Percentiles rank a stretch among this genome's conserved stretches.
Conservation (phyloP, 2,797 vertebrate genomes). For the Meda fulgida region DNA sequence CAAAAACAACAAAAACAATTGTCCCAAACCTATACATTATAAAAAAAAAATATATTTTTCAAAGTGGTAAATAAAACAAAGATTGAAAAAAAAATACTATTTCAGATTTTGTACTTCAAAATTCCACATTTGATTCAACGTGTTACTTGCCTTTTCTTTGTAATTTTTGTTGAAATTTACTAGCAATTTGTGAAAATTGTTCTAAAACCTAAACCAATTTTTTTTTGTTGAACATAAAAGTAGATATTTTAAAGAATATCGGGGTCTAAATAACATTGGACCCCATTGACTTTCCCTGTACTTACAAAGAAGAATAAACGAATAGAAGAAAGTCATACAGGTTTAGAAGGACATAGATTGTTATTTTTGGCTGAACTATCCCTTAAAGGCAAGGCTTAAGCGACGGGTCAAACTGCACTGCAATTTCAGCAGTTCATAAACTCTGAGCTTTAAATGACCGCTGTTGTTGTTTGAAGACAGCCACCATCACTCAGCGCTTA, state of each 20-base stretch:
- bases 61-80: neutral
- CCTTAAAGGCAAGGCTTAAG: neutral
- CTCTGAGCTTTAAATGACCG: constrained; percentile 70
- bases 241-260: neutral
- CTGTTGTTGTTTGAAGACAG: constrained; percentile 71
- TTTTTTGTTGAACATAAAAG: neutral
- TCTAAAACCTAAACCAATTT: neutral
- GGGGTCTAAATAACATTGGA: neutral
- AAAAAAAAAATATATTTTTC: no score
- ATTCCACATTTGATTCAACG: neutral
- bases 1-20: neutral
- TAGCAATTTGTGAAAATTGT: neutral
- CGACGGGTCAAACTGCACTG: neutral
- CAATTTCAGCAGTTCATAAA: neutral
- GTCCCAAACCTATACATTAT: neutral
- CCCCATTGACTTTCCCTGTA: neutral
- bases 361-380: neutral
- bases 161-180: neutral
- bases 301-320: neutral
- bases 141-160: neutral
- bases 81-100: neutral
- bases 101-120: neutral
- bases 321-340: neutral
- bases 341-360: neutral
- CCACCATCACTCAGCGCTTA: constrained; percentile 73